Evolutionary conservation across 2,113 vertebrate genomes (phyloP).

Genomic region (Balaeniceps rex): DNA sequence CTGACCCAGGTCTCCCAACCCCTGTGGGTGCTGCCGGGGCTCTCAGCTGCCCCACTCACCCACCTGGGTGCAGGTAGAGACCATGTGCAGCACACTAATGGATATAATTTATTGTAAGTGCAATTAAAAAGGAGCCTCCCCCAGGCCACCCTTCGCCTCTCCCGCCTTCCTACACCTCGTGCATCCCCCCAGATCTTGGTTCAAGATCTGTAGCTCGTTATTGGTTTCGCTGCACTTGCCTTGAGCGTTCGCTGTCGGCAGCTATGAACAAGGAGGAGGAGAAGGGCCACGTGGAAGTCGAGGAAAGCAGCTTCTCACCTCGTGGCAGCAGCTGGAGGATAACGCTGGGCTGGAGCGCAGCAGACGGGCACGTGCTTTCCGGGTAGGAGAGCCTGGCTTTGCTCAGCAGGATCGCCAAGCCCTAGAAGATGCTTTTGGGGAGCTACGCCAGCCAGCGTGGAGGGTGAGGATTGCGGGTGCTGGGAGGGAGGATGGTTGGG

Average conservation of each 20-base stretch:
- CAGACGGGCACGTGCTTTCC: rapidly evolving
- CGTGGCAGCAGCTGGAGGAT: too few relatives aligned
- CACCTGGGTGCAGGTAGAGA: not conserved
- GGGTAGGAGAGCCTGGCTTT: too few relatives aligned
- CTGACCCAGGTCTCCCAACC: too few relatives aligned
- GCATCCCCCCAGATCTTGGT: too few relatives aligned
- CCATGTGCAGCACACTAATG: not conserved
- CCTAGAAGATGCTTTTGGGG: not conserved
- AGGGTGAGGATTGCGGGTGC: not conserved
- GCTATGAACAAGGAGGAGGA: not conserved
- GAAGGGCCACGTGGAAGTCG: too few relatives aligned
- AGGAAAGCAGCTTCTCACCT: not conserved
- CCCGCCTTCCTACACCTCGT: not conserved
- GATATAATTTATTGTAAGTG: not conserved
- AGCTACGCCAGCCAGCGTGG: not conserved
- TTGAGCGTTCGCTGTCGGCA: rapidly evolving
- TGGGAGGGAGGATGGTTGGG: not conserved
- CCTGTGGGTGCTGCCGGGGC: not conserved
- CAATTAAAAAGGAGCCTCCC: not conserved
- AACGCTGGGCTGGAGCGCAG: not conserved
- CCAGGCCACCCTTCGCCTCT: not conserved
- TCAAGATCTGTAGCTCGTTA: too few relatives aligned
- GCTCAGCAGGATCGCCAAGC: not conserved
- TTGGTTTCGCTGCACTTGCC: not conserved
- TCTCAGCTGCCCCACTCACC: not conserved